Base-by-base conservation (phyloP, 2,113 vertebrate species). In the Cromileptes altivelis region DNA sequence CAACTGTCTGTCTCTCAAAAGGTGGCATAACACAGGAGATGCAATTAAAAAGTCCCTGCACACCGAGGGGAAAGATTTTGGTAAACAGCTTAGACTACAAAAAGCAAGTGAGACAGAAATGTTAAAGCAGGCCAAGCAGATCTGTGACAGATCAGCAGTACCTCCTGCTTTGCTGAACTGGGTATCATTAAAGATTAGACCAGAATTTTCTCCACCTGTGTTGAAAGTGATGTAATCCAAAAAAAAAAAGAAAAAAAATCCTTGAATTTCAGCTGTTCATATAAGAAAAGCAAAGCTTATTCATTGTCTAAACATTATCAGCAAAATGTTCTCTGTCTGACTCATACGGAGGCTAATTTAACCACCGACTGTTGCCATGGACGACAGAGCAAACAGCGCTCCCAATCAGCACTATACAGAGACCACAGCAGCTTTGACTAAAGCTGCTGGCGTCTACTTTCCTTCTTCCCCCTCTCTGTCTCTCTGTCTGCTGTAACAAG, bases 311-410 rank as follows among this genome's bases (percentile, higher is more conserved):
- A 83, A 78, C 85, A 72, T 80, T 56, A 33, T 37, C 62, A 60
- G 68, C 47, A 33, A 62, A 78, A 83, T 78, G 70, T 78, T 86
- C 52, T 78, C 50, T 61, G 57, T 75, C 37, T 85, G 86, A 90
- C 80, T 88, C 85, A 84, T 42, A 42, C 11, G 1, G 25, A 12
- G n/a, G 58, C 78, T 72, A 69, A 58, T 73, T 55, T 63, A 80
- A 80, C 18, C 37, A n/a, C 47, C 1, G 56, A 55, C 85, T 62
- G 92, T 92, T 91, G 57, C 92, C 72, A 89, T 40, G 81, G 80
- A 72, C 76, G 76, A 89, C 91, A 19, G 65, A 81, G 78, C 73
- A 84, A 84, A 88, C 73, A 90, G 52, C 65, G 42, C 50, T 40
- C 40, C 81, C 53, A 49, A 63, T 65, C 58, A 75, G 70, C 70